Evolutionary conservation across 2,797 vertebrate genomes (phyloP).

Genomic region (Zalophus californianus): DNA sequence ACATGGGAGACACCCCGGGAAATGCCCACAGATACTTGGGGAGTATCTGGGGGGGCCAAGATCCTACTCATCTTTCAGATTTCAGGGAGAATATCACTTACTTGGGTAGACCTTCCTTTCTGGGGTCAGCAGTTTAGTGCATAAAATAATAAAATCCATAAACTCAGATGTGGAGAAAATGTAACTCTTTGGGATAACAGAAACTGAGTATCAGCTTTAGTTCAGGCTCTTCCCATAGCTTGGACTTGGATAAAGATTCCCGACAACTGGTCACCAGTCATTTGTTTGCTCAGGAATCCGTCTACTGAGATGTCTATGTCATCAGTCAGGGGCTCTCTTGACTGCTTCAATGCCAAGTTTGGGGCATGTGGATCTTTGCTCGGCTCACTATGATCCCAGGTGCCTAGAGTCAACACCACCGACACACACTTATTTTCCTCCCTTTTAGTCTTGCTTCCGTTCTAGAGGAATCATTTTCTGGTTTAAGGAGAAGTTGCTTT

Average conservation of each 20-base stretch:
- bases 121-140: not conserved
- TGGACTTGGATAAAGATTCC: not conserved
- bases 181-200: not conserved
- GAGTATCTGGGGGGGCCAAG: accelerated
- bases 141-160: not conserved
- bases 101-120: not conserved
- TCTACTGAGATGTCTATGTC: not conserved
- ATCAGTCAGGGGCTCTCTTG: not conserved
- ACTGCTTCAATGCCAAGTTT: not conserved
- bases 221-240: not conserved
- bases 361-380: not conserved
- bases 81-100: not conserved
- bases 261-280: not conserved
- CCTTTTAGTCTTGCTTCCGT: not conserved
- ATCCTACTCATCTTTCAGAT: not conserved
- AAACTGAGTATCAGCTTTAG: not conserved
- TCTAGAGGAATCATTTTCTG: not conserved
- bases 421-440: not conserved
- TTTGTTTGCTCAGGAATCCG: not conserved
- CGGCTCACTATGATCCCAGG: not conserved
- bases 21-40: not conserved
- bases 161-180: not conserved
- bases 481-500: not conserved
- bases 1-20: not conserved
- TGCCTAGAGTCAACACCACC: not conserved